Conservation (phyloP, 2,797 vertebrate species). For the Sphaeramia orbicularis region DNA sequence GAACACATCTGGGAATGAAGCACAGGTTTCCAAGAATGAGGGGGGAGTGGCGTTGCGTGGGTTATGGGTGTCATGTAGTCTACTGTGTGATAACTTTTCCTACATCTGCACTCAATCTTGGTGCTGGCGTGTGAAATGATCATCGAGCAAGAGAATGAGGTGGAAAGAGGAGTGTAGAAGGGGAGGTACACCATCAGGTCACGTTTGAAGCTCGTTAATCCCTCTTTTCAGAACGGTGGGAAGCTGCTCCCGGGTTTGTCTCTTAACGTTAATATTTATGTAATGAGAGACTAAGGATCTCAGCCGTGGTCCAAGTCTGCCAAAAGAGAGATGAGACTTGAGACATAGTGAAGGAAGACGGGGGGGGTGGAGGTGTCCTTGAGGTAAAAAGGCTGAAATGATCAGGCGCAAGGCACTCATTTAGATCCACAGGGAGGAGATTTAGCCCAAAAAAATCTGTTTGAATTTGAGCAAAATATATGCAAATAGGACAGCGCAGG, state of each 20-base stretch:
- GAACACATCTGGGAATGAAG: conserved; percentile 15
- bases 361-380: neutral
- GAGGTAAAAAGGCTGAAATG: conserved; percentile 24
- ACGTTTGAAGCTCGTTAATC: conserved; percentile 43
- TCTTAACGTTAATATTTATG: conserved; percentile 69
- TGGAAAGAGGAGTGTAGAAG: conserved; percentile 16
- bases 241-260: conserved; percentile 54
- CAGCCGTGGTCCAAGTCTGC: conserved; percentile 33
- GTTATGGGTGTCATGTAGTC: conserved; percentile 34
- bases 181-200: conserved; percentile 13
- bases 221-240: conserved; percentile 38
- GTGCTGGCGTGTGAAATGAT: conserved; percentile 37
- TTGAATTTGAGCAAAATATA: conserved; percentile 19
- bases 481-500: conserved; percentile 6
- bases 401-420: conserved; percentile 18
- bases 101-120: conserved; percentile 61
- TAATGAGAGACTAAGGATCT: conserved; percentile 48
- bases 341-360: neutral
- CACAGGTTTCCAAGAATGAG: conserved; percentile 20
- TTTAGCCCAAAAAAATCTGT: neutral
- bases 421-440: conserved; percentile 16
- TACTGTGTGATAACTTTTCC: conserved; percentile 40
- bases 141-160: conserved; percentile 30
- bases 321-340: conserved; percentile 24
- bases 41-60: neutral